Evolutionary conservation across 30 jellyfish, hydroid and myxozoan genomes (phyloP), one percentile per base, ranked within the genome.

Genomic region (Aurelia sp.): DNA sequence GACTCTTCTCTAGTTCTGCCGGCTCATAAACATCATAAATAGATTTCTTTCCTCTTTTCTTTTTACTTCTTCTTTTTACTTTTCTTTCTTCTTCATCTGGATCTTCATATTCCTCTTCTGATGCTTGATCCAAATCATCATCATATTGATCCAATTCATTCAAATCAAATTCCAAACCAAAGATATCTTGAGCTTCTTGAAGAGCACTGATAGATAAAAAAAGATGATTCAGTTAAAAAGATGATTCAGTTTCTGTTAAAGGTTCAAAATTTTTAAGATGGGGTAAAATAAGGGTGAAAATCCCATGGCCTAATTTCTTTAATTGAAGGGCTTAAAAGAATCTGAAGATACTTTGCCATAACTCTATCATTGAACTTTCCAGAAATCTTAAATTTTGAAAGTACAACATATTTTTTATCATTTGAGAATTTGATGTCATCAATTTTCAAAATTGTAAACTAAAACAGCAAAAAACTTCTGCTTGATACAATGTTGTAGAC

Each of bases 101-200:
- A 52, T 88, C 96, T 67, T 85, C 97, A 63, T 88, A 90, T 51
- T 84, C 96, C 21, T 92, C 98, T 17, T 88, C 97, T 20, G 88
- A 74, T 50, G 44, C 86, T n/a, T 86, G 96, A 47, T 85, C 97
- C 18, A 84, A 84, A 18, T 67, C 92, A 80, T 90, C 97, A 58
- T 64, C 97, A 85, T 85, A 92, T 57, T 92, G 97, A 41, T 95
- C 99, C 22, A 95, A 67, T 60, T 95, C 99, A 76, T 94, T 90
- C 92, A 95, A 74, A 66, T 91, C 98, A 90, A 95, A 95, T 79
- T 95, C 99, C 78, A 95, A 70, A n/a, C 99, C 99, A 85, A 95
- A 95, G 16, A 95, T 95, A 53, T 95, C 99, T 67, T 95, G 99
- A 74, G 99, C 99, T 79, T 95, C 99, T 78, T 88, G 99, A 61